These are phyloP conservation scores for Cydia fagiglandana DNA, from an alignment of 1,140 invertebrate genomes.

Conservation along the genomic window DNA sequence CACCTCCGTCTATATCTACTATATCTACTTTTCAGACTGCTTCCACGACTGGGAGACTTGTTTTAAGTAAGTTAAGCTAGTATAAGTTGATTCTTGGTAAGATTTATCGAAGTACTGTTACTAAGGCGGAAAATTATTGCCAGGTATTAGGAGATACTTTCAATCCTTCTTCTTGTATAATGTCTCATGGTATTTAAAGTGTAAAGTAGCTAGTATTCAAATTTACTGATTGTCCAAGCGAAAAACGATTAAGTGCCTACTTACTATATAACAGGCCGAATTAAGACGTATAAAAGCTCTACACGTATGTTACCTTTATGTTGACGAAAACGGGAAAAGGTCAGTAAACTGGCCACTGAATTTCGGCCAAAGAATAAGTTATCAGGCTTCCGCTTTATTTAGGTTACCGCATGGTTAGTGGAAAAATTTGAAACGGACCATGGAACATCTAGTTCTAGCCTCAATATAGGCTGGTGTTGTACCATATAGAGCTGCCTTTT, in stretches of 20 bases:
- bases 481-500: too few species aligned
- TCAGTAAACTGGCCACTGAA: neutral
- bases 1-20: neutral
- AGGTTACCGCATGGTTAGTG: too few species aligned
- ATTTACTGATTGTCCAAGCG: too few species aligned
- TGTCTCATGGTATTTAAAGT: too few species aligned
- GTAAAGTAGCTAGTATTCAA: too few species aligned
- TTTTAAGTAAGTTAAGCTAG: constrained; percentile 27
- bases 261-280: too few species aligned
- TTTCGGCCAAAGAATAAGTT: neutral
- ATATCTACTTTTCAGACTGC: constrained; percentile 19
- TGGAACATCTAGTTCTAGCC: neutral
- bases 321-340: neutral
- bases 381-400: constrained; percentile 5
- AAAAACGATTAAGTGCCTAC: too few species aligned
- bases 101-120: neutral
- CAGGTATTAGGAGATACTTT: too few species aligned
- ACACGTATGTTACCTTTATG: too few species aligned
- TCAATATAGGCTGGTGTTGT: neutral
- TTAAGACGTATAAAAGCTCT: too few species aligned
- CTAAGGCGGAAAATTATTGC: too few species aligned
- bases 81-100: constrained; percentile 4
- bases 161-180: too few species aligned
- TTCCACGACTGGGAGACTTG: constrained; percentile 24
- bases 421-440: neutral